phyloP scores from a whole-genome alignment of 1,140 invertebrate species.

The Drosophila truncata region DNA sequence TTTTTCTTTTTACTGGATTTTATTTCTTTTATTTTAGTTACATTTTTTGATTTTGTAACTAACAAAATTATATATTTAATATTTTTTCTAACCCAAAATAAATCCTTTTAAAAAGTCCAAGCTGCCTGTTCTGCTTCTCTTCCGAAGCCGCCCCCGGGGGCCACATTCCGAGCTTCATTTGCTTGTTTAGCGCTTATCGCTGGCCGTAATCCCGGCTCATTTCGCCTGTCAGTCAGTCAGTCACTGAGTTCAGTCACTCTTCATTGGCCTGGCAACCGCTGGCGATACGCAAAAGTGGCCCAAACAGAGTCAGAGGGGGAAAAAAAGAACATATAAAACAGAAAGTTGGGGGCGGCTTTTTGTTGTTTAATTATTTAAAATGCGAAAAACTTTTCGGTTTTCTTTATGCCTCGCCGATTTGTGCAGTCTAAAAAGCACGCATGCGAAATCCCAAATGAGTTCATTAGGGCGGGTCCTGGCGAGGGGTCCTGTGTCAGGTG shows the following conservation, averaged over 20 bases:
- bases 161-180: conserved; percentile 61
- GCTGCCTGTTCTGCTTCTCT: conserved; percentile 8
- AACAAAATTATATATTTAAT: background rate
- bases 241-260: conserved; percentile 46
- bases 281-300: conserved; percentile 25
- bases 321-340: conserved; percentile 3
- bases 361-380: conserved; percentile 79
- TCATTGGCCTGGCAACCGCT: conserved; percentile 57
- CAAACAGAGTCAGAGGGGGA: background rate
- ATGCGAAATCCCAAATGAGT: conserved; percentile 79
- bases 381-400: conserved; percentile 59
- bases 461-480: conserved; percentile 54
- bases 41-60: background rate
- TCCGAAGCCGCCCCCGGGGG: background rate
- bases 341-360: conserved; percentile 22
- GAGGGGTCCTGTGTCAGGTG: conserved; percentile 17
- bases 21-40: background rate
- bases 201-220: conserved; percentile 54
- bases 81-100: background rate
- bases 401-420: conserved; percentile 21
- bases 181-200: conserved; percentile 76
- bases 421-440: conserved; percentile 59
- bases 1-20: background rate
- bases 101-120: conserved; percentile 7
- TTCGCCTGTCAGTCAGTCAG: conserved; percentile 37